These are phyloP conservation scores for Pomacea maculata DNA, from an alignment of 1,140 invertebrate genomes.

Conservation along the genomic window DNA sequence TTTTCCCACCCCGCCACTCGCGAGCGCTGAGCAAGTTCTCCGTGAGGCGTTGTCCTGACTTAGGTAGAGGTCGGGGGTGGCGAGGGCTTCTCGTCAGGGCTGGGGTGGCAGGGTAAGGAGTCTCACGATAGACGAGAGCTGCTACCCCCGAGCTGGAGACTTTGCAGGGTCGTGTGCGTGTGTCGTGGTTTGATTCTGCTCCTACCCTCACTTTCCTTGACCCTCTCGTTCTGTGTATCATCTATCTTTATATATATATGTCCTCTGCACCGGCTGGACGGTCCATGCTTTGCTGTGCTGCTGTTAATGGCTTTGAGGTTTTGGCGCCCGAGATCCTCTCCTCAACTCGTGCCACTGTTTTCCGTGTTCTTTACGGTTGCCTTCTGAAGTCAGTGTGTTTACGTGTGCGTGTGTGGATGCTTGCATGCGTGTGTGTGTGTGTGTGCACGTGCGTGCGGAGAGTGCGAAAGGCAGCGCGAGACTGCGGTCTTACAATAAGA, in stretches of 20 bases:
- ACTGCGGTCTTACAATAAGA: conserved; percentile 3
- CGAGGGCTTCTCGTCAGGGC: too few relatives aligned
- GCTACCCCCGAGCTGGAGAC: too few relatives aligned
- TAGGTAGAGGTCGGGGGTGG: too few relatives aligned
- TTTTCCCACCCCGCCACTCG: too few relatives aligned
- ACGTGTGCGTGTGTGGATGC: background rate
- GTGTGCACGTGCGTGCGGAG: background rate
- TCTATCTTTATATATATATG: background rate
- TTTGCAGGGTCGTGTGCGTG: too few relatives aligned
- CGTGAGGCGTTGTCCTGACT: too few relatives aligned
- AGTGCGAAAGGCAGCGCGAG: background rate
- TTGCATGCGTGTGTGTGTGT: background rate
- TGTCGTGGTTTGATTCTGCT: background rate
- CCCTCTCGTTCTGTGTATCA: background rate
- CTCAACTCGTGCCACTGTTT: background rate
- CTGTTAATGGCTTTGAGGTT: background rate
- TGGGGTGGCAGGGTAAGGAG: too few relatives aligned
- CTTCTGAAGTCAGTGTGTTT: background rate
- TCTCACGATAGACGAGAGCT: too few relatives aligned
- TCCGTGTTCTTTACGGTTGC: background rate
- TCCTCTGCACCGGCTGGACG: background rate
- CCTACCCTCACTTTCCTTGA: background rate
- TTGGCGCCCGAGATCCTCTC: background rate
- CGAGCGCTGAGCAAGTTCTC: too few relatives aligned
- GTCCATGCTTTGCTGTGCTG: background rate